Base-by-base conservation (phyloP, 2,888 invertebrate species). In the Athalia rosae region DNA sequence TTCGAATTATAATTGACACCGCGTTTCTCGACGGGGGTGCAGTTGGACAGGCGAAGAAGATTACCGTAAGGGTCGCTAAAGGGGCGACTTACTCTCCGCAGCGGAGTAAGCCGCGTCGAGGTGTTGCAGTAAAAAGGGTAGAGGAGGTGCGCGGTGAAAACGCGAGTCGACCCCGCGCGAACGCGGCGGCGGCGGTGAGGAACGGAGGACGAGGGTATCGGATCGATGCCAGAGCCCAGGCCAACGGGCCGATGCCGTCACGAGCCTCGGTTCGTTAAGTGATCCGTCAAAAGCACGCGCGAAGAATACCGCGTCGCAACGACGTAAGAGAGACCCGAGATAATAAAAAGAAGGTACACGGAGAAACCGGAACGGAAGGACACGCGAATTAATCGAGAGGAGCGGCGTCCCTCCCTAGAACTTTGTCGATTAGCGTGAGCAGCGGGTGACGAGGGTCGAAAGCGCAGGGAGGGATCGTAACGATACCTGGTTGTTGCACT, bases 91-190 rank as follows among this genome's bases (percentile, higher is more conserved):
- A 41, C 3, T 11, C 28, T 15, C 58, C 8, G 53, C 64, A 11
- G 76, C 58, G 15, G 58, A 47, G 48, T 28, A 76, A 13, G 45
- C 11, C 9, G 59, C 45, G 62, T 7, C 48, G 63, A 74, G 63
- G 74, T 77, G 76, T 9, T 47, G 59, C 58, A 47, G 8, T 48
- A 6, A 50, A 50, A 66, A 63, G 77, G 66, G 62, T 28, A 15
- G 56, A 50, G 13, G 63, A 13, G 58, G 58, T 67, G 74, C 48
- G 62, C 74, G 74, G 58, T 74, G 48, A 43, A 89, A 89, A 89
- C 87, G 86, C 85, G 89, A 89, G 87, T 86, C 84, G 78, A 82
- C 87, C 86, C 88, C 81, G 89, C 85, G 89, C 85, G 88, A 86
- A 88, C 87, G 88, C 81, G 89, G 84, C 85, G 86, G 89, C 85